Evolutionary conservation across 2,888 invertebrate species (phyloP).

Genomic region (Blomia tropicalis): DNA sequence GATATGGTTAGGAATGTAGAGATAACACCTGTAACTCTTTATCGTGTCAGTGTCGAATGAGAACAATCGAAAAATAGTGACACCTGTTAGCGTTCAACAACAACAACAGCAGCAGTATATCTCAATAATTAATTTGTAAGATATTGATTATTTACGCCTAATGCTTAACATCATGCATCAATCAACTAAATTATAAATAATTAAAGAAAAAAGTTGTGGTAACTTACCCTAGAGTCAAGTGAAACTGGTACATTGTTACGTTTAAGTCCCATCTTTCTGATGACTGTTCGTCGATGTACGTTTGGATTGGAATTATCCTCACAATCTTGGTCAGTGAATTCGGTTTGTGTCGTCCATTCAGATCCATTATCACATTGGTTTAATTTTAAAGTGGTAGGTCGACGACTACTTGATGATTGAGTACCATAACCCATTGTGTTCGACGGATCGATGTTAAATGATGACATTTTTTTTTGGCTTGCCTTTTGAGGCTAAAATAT

Average conservation of each 20-base stretch:
- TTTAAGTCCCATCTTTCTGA: constrained; percentile 21
- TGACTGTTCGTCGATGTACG: neutral
- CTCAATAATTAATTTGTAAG: neutral
- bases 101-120: neutral
- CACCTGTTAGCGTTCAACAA: neutral
- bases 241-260: constrained; percentile 14
- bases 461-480: no score
- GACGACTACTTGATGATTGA: neutral
- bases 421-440: constrained; percentile 1
- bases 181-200: neutral
- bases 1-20: no score
- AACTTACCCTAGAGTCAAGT: constrained; percentile 19
- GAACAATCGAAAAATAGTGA: neutral
- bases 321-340: neutral
- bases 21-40: neutral
- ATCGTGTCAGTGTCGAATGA: neutral
- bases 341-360: constrained; percentile 12
- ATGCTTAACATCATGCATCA: neutral
- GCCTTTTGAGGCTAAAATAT: no score
- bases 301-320: no score
- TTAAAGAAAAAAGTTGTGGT: neutral
- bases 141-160: neutral
- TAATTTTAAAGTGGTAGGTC: neutral
- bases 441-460: no score
- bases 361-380: neutral